Percentiles rank a stretch among this genome's conserved stretches.
These are phyloP conservation scores for Thunnus maccoyii DNA, from an alignment of 2,113 vertebrate genomes.

Conservation along the genomic window DNA sequence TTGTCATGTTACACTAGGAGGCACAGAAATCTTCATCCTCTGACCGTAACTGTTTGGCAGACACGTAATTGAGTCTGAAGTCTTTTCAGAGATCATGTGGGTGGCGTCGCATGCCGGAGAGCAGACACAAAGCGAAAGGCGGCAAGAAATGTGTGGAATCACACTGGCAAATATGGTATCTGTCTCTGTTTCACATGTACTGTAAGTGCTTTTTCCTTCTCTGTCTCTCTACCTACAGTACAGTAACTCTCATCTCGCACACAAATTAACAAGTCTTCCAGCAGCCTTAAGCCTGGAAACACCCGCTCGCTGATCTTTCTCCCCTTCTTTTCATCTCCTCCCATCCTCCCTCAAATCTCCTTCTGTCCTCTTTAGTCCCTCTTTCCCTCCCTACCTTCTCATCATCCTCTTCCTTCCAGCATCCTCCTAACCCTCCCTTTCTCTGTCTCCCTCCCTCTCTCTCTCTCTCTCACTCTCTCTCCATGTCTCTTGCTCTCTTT, in stretches of 20 bases:
- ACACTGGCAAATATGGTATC: conserved; percentile 12
- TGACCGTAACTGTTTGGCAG: conserved; percentile 50
- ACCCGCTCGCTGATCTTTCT: conserved; percentile 70
- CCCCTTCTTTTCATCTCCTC: conserved; percentile 64
- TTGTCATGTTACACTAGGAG: conserved; percentile 47
- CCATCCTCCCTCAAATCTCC: conserved; percentile 68
- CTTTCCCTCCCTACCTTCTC: conserved; percentile 61
- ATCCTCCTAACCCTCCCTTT: conserved; percentile 26
- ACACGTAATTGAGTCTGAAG: conserved; percentile 46
- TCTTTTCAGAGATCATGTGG: conserved; percentile 56
- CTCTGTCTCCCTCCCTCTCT: neutral
- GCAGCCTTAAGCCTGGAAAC: conserved; percentile 70
- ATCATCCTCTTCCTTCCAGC: conserved; percentile 49
- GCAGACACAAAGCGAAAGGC: conserved; percentile 35
- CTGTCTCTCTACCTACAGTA: conserved; percentile 25
- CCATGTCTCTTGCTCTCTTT: conserved; percentile 39
- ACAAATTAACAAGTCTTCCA: conserved; percentile 69
- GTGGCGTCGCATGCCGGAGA: conserved; percentile 49
- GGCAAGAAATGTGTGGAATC: conserved; percentile 25
- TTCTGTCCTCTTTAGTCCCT: conserved; percentile 66
- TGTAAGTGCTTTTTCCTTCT: conserved; percentile 18
- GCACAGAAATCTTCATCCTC: conserved; percentile 43
- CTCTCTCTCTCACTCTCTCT: neutral
- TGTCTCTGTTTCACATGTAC: conserved; percentile 19
- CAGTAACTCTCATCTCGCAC: conserved; percentile 35